Evolutionary conservation across 2,113 vertebrate genomes (phyloP).

Genomic region (Suricata suricatta): DNA sequence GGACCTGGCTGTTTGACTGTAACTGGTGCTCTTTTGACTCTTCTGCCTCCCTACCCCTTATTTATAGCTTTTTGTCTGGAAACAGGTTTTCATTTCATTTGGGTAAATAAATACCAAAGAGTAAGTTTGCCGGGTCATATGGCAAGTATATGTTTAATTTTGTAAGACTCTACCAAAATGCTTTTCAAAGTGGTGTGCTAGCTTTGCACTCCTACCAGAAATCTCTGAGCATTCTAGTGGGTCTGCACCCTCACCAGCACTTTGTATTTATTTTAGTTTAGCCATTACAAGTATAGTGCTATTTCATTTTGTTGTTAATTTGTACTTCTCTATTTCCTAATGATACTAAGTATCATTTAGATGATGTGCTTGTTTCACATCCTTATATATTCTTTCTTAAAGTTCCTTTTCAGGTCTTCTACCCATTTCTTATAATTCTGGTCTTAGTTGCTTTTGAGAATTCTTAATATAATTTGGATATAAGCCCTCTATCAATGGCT

Average conservation of each 20-base stretch:
- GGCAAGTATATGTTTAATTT: neutral
- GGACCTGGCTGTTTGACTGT: neutral
- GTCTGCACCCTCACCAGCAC: neutral
- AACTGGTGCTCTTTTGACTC: neutral
- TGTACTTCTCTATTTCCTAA: neutral
- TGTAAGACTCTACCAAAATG: neutral
- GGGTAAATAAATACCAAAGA: neutral
- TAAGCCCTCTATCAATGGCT: neutral
- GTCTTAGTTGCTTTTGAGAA: neutral
- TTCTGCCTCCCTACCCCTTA: neutral
- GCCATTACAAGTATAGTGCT: neutral
- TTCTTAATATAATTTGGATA: neutral
- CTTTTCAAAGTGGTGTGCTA: neutral
- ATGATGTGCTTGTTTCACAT: neutral
- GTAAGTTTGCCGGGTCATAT: neutral
- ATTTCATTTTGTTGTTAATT: neutral
- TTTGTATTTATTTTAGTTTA: neutral
- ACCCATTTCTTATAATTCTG: neutral
- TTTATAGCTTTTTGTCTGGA: neutral
- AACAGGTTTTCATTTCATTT: neutral
- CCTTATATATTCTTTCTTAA: neutral
- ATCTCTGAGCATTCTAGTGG: neutral
- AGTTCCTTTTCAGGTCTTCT: neutral
- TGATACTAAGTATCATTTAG: neutral
- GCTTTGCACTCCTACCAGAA: neutral